Evolutionary conservation across 2,888 invertebrate species (phyloP).

Genomic region (Plemyria rubiginata): DNA sequence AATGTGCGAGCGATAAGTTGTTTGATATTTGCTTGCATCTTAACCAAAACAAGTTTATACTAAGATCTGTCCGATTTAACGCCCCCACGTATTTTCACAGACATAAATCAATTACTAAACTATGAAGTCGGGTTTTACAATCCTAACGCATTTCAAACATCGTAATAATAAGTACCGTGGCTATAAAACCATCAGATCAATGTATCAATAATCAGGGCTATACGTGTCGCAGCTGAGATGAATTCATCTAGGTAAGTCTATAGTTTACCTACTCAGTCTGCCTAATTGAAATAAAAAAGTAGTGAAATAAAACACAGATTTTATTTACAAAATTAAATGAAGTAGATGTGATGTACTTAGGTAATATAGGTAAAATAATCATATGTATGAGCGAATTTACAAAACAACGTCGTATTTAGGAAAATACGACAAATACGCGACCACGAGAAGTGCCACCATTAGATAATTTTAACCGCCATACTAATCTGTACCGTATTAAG

Average conservation of each 20-base stretch:
- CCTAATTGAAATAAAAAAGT: no score
- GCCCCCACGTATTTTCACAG: constrained; percentile 28
- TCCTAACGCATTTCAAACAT: constrained; percentile 19
- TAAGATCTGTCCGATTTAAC: constrained; percentile 15
- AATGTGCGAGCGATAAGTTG: no score
- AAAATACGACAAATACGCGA: no score
- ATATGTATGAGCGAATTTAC: no score
- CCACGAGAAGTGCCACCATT: no score
- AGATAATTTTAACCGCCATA: no score
- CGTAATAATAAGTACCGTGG: constrained; percentile 40
- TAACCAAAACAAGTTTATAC: background rate
- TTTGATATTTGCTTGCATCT: background rate
- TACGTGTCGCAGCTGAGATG: constrained; percentile 23
- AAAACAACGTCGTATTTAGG: no score
- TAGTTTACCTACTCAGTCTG: no score
- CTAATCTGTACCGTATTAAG: background rate
- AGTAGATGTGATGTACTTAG: no score
- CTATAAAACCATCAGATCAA: constrained; percentile 47
- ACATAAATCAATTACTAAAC: constrained; percentile 31
- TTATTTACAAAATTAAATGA: no score
- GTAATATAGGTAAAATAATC: no score
- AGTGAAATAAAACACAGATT: no score
- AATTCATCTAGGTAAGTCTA: constrained; percentile 11
- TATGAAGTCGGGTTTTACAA: constrained; percentile 25
- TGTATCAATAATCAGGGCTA: constrained; percentile 37